Conservation (phyloP, 30 jellyfish, hydroid and myxozoan genomes). For the Pseudorhiza aurosa region DNA sequence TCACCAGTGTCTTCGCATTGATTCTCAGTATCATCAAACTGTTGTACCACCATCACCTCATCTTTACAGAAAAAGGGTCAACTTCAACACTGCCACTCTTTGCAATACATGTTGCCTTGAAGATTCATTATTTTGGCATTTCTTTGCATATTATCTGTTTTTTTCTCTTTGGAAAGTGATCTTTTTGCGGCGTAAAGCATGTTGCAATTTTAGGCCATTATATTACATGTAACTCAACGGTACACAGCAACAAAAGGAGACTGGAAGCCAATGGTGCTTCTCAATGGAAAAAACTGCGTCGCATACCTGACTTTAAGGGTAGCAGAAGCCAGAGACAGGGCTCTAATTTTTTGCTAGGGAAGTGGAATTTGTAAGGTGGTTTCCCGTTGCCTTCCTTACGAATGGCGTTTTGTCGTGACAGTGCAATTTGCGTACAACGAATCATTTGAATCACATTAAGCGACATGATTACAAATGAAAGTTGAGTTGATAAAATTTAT, state of each 20-base stretch:
- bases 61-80: background rate
- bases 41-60: background rate
- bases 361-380: too few species aligned
- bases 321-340: too few species aligned
- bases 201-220: background rate
- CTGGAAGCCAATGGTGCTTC: background rate
- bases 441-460: background rate
- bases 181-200: background rate
- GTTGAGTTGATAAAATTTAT: background rate
- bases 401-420: too few species aligned
- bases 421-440: conserved; percentile 2
- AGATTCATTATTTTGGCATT: background rate
- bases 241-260: background rate
- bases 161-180: background rate
- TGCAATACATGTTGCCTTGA: background rate
- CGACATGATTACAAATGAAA: conserved; percentile 5
- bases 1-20: background rate
- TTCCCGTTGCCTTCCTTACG: too few species aligned
- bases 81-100: background rate
- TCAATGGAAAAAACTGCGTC: too few species aligned
- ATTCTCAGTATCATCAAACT: too few species aligned
- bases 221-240: background rate
- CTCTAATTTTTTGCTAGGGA: too few species aligned
- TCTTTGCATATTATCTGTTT: background rate
- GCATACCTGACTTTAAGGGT: too few species aligned